A percentile compares a stretch with the other conserved stretches of the same genome.
phyloP scores from a whole-genome alignment of 1,140 invertebrate genomes.

The Hyles vespertilio region DNA sequence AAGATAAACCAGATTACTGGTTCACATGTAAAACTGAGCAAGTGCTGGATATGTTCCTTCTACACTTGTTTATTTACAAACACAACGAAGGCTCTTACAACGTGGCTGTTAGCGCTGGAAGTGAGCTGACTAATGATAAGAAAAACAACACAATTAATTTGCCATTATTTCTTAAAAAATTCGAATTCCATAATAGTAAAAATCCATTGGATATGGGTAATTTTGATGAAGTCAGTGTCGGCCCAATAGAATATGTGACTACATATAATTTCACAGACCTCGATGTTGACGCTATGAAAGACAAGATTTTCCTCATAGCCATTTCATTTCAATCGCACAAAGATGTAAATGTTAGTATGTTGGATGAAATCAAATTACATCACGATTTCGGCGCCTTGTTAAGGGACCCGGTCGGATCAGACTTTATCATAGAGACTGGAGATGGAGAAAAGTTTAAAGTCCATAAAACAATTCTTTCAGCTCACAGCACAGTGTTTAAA shows the following conservation, averaged over 20 bases:
- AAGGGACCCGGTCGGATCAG: slow-evolving; percentile 47
- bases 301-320: slow-evolving; percentile 46
- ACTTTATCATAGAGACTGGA: slow-evolving; percentile 58
- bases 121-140: slow-evolving; percentile 38
- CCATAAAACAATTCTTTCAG: slow-evolving; percentile 48
- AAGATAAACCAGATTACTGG: slow-evolving; percentile 49
- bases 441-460: slow-evolving; percentile 56
- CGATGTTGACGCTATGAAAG: slow-evolving; percentile 52
- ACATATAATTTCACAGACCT: slow-evolving; percentile 51
- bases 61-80: slow-evolving; percentile 53
- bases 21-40: slow-evolving; percentile 50
- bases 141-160: slow-evolving; percentile 37
- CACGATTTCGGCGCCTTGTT: slow-evolving; percentile 52
- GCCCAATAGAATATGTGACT: slow-evolving; percentile 33
- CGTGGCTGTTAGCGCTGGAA: slow-evolving; percentile 35
- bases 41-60: slow-evolving; percentile 41
- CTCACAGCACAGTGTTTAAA: slow-evolving; percentile 61
- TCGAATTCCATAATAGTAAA: slow-evolving; percentile 33
- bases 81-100: slow-evolving; percentile 32
- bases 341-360: slow-evolving; percentile 14
- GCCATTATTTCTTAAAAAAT: slow-evolving; percentile 27
- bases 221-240: background rate
- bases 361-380: slow-evolving; percentile 28
- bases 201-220: background rate
- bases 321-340: slow-evolving; percentile 27